phyloP scores from a whole-genome alignment of 2,797 vertebrate species.

The Chelidonichthys spinosus region DNA sequence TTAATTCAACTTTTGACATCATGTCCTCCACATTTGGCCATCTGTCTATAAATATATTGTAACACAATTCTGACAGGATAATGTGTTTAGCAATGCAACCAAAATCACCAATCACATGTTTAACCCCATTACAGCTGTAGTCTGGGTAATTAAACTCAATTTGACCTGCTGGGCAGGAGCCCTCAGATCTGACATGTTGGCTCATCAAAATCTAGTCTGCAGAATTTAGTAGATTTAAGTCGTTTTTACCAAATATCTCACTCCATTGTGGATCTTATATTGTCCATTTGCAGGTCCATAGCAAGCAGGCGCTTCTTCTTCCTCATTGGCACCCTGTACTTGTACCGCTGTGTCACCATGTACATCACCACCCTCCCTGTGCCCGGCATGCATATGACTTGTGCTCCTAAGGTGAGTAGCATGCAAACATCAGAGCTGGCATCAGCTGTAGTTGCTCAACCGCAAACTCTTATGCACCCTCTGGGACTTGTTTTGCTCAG shows the following conservation, averaged over 20 bases:
- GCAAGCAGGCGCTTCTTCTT: slow-evolving; percentile 95
- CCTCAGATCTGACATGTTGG: too few relatives aligned
- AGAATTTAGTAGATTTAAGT: slow-evolving; percentile 5
- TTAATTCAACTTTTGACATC: not conserved
- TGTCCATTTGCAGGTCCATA: slow-evolving; percentile 88
- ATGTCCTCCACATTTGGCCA: not conserved
- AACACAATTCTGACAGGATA: not conserved
- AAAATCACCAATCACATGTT: not conserved
- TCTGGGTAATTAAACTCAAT: slow-evolving; percentile 9
- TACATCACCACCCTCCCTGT: slow-evolving; percentile 98
- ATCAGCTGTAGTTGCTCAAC: slow-evolving; percentile 39
- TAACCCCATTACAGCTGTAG: not conserved
- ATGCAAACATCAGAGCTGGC: slow-evolving; percentile 20
- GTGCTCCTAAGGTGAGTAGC: slow-evolving; percentile 94
- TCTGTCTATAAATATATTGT: slow-evolving; percentile 1
- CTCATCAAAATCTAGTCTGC: not conserved
- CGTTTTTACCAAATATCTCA: not conserved
- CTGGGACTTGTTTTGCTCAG: slow-evolving; percentile 45
- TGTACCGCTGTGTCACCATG: slow-evolving; percentile 98
- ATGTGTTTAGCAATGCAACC: not conserved
- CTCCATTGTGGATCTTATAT: not conserved
- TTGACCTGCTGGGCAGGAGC: not conserved
- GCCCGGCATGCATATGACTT: slow-evolving; percentile 96
- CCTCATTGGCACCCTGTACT: slow-evolving; percentile 95
- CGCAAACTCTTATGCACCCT: slow-evolving; percentile 20